Conservation (phyloP, 2,888 invertebrate genomes). For the Sturmia bella region DNA sequence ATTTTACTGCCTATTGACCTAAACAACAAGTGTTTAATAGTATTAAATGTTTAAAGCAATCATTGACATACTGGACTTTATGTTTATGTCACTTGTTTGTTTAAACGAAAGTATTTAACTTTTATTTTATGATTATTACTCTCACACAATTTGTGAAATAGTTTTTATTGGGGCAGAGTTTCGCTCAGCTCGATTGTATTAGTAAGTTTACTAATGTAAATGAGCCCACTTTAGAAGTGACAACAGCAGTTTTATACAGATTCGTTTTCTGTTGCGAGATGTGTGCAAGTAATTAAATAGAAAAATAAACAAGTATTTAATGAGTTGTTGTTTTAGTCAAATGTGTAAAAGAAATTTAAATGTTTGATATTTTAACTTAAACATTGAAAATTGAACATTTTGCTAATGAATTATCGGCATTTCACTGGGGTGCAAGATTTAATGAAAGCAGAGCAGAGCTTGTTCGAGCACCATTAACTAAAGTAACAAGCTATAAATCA, state of each 20-base stretch:
- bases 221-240: neutral
- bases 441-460: conserved; percentile 4
- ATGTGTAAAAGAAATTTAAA: conserved; percentile 1
- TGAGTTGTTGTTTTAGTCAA: conserved; percentile 16
- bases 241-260: conserved; percentile 26
- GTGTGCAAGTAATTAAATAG: conserved; percentile 41
- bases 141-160: conserved; percentile 46
- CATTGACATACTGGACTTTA: conserved; percentile 24
- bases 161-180: conserved; percentile 1
- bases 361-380: conserved; percentile 3
- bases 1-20: conserved; percentile 32
- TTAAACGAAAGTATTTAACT: conserved; percentile 60
- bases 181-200: neutral
- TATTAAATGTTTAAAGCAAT: conserved; percentile 47
- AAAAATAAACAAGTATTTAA: conserved; percentile 42
- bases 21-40: conserved; percentile 62
- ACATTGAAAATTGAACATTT: conserved; percentile 49
- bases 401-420: neutral
- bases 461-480: conserved; percentile 65
- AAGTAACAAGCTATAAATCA: conserved; percentile 64
- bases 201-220: neutral
- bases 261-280: conserved; percentile 13
- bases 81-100: conserved; percentile 34
- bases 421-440: conserved; percentile 2
- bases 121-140: conserved; percentile 68